Base-by-base conservation (phyloP, 2,797 vertebrate species). In the Enteromius fasciolatus region DNA sequence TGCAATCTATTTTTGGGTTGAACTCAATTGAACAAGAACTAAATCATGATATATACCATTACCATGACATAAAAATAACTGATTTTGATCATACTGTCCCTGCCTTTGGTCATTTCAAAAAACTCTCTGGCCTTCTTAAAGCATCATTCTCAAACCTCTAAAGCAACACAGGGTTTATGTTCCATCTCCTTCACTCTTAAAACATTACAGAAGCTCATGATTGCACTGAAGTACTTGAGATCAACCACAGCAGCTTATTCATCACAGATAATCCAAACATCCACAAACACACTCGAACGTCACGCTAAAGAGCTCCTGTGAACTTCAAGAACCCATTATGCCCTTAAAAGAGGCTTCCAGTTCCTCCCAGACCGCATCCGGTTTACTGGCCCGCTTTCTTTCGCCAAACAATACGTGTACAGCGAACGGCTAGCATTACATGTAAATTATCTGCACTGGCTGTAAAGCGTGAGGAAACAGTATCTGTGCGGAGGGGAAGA, bases 371-470 rank as follows among this genome's bases (percentile, higher is more conserved):
- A 46, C 23, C 39, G 92, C 92, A 92, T 93, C 72, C 80, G 70
- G 44, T 82, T 39, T 82, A 64, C 80, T 90, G 89, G 88, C 89
- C 90, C 87, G 87, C 89, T 91, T 94, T 93, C 92, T 93, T 92
- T 86, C 68, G 57, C 78, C 85, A 89, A 90, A 94, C 94, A 94
- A 94, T 94, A 92, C 90, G 89, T 88, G 64, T 83, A 89, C 91
- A 92, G 90, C 88, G 90, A 91, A 88, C 78, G 87, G 89, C 85
- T 94, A 92, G 88, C 86, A 92, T 94, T 94, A 93, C 93, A 90
- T 91, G 93, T 92, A 92, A 92, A 93, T 92, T 90, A 94, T 93
- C 94, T 91, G 90, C 91, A 88, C 87, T 66, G 89, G 89, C 90
- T 93, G 89, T 91, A 88, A 87, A 86, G 90, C 88, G 80, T 41